Percentiles rank a stretch among this genome's conserved stretches.
These are phyloP conservation scores for Synergus gifuensis DNA, from an alignment of 2,888 invertebrate genomes.

Conservation along the genomic window DNA sequence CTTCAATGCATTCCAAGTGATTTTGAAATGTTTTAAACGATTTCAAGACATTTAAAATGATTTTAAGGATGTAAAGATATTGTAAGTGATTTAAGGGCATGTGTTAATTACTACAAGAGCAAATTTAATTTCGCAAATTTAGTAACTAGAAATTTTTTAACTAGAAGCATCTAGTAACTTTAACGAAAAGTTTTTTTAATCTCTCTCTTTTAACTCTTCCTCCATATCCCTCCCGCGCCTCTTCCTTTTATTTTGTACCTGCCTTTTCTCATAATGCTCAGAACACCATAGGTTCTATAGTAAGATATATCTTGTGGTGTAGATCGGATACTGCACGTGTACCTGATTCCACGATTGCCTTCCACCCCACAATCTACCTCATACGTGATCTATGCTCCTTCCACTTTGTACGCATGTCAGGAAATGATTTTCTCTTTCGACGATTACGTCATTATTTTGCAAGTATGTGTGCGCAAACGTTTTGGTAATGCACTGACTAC, in stretches of 20 bases:
- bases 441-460: conserved; percentile 46
- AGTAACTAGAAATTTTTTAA: too few species aligned
- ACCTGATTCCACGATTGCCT: conserved; percentile 69
- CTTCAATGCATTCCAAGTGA: too few species aligned
- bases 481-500: background rate
- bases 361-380: conserved; percentile 68
- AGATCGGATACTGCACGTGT: conserved; percentile 61
- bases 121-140: too few species aligned
- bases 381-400: conserved; percentile 70
- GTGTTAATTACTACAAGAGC: too few species aligned
- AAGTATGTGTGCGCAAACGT: background rate
- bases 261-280: conserved; percentile 11
- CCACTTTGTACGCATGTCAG: conserved; percentile 52
- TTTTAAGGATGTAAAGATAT: too few species aligned
- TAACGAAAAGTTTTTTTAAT: background rate
- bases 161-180: too few species aligned
- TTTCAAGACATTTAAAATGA: too few species aligned
- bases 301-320: conserved; percentile 64
- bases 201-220: background rate
- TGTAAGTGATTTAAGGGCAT: too few species aligned
- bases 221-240: conserved; percentile 29
- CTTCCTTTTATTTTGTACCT: conserved; percentile 14
- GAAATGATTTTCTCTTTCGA: conserved; percentile 45
- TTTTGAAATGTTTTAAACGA: too few species aligned
- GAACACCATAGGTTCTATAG: conserved; percentile 60